Base-by-base conservation (phyloP, 2,888 invertebrate genomes). In the Leptinotarsa tumamoca region DNA sequence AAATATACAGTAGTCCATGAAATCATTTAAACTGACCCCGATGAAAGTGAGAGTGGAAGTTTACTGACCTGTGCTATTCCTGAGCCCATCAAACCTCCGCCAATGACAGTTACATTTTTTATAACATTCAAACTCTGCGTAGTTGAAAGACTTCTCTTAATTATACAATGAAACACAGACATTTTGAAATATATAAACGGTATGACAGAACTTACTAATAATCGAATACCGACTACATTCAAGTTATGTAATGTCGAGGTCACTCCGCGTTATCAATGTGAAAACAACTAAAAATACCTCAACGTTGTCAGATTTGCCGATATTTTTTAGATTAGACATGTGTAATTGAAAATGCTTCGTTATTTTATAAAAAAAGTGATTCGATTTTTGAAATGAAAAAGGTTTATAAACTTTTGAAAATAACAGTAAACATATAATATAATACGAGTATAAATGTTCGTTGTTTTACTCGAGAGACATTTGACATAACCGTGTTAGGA, bases 31-130 rank as follows among this genome's bases (percentile, higher is more conserved):
- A 18, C 54, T 18, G 54, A 18, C 23, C 58, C 5, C 23, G 13
- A 18, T 58, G 17, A n/a, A 7, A n/a, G n/a, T 63, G 63, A 63
- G 17, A 17, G 14, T 10, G 21, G 13, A 18, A 43, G 33, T 68
- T 15, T 13, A 71, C 84, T 87, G 90, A 95, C 96, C 92, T 97
- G 96, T 69, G 96, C 96, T 84, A 97, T 96, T 76, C 97, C 96
- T 69, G 95, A 93, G 5, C 96, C 96, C 96, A 97, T 96, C 23
- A 96, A 89, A 7, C 96, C 96, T 68, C 95, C 94, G 13, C 96
- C 96, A 79, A 96, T 93, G 23, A 96, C 91, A 5, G 95, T 94
- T 58, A 96, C 93, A 89, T 94, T 93, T 88, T 95, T 94, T 66
- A 96, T 93, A 18, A 86, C 86, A 58, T 70, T 84, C 76, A 69